A percentile compares a stretch with the other conserved stretches of the same genome.
These are phyloP conservation scores for Chalcis sispes DNA, from an alignment of 2,888 invertebrate species.

Conservation along the genomic window DNA sequence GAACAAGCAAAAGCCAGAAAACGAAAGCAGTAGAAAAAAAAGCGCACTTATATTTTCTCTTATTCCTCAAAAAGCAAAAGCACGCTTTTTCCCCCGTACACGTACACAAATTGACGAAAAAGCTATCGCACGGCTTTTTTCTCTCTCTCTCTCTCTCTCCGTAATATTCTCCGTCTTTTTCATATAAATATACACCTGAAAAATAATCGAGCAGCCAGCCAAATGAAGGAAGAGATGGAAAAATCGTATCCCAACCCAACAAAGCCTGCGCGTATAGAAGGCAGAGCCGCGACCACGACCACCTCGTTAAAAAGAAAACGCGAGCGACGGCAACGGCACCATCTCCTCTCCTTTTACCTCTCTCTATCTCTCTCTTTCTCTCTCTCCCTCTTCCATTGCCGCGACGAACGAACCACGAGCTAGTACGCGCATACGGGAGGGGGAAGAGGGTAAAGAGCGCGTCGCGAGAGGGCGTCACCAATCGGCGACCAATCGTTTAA, in stretches of 20 bases:
- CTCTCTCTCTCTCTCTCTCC: slow-evolving; percentile 6
- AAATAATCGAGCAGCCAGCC: too few species aligned
- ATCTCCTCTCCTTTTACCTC: not conserved
- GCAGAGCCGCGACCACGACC: not conserved
- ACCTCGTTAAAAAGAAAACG: slow-evolving; percentile 12
- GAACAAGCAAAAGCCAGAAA: too few species aligned
- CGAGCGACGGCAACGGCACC: not conserved
- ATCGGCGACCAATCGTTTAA: not conserved
- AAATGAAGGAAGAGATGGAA: not conserved
- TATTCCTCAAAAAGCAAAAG: not conserved
- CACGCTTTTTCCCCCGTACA: too few species aligned
- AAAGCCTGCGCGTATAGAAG: slow-evolving; percentile 22
- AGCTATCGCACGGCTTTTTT: not conserved
- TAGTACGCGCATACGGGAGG: not conserved
- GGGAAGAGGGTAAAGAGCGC: not conserved
- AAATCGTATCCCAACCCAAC: slow-evolving; percentile 11
- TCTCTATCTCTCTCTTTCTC: slow-evolving; percentile 30
- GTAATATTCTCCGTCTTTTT: too few species aligned
- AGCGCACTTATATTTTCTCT: not conserved
- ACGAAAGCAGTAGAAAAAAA: not conserved
- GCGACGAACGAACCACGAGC: too few species aligned
- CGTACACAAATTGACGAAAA: slow-evolving; percentile 34
- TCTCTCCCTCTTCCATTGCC: too few species aligned
- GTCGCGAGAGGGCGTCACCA: not conserved
- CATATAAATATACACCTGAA: too few species aligned